phyloP scores from a whole-genome alignment of 2,888 invertebrate genomes.

The Drosophila tripunctata region DNA sequence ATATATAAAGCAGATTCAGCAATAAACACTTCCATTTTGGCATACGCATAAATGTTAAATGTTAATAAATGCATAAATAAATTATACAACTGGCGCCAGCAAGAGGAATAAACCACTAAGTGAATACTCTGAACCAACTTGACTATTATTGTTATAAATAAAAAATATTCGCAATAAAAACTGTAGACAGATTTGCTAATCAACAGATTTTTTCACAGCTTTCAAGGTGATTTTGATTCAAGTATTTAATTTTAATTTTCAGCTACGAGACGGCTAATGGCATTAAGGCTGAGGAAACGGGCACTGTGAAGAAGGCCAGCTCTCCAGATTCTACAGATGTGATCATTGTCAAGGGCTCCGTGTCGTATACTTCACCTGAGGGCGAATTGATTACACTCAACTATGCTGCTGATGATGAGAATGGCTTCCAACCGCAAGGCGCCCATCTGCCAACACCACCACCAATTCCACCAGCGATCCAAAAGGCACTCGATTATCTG shows the following conservation, averaged over 20 bases:
- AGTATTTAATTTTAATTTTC: slow-evolving; percentile 32
- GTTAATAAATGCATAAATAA: slow-evolving; percentile 45
- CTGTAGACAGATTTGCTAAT: not conserved
- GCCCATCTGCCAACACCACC: slow-evolving; percentile 91
- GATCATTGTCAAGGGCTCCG: slow-evolving; percentile 88
- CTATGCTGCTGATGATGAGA: slow-evolving; percentile 90
- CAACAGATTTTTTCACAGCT: slow-evolving; percentile 34
- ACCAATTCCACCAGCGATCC: slow-evolving; percentile 90
- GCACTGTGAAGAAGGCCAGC: slow-evolving; percentile 89
- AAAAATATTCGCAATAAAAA: slow-evolving; percentile 3
- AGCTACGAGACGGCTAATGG: slow-evolving; percentile 93
- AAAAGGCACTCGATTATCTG: slow-evolving; percentile 89
- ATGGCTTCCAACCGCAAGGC: slow-evolving; percentile 86
- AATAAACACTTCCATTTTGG: slow-evolving; percentile 20
- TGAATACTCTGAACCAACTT: not conserved
- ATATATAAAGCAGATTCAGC: slow-evolving; percentile 49
- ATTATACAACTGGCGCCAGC: slow-evolving; percentile 59
- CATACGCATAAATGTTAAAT: slow-evolving; percentile 51
- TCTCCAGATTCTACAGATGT: slow-evolving; percentile 88
- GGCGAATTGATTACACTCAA: slow-evolving; percentile 89
- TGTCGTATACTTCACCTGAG: slow-evolving; percentile 89
- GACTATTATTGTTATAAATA: too few relatives aligned
- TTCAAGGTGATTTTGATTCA: slow-evolving; percentile 58
- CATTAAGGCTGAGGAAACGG: slow-evolving; percentile 91
- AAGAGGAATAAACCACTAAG: slow-evolving; percentile 24